Evolutionary conservation across 2,113 vertebrate genomes (phyloP).

Genomic region (Dicrurus megarhynchus): DNA sequence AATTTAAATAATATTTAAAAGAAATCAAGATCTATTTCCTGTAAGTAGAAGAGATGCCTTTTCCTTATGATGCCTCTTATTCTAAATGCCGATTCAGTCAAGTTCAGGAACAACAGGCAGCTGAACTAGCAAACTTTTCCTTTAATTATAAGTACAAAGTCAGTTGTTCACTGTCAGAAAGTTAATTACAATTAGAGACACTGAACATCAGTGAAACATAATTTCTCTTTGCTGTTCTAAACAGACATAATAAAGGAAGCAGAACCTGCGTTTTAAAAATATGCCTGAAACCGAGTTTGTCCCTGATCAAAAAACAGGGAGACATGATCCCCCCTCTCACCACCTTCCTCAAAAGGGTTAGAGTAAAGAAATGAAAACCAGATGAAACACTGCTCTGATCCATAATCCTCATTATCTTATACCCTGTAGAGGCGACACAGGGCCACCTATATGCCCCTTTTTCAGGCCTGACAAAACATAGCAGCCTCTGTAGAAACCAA

Average conservation of each 20-base stretch:
- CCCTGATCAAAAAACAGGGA: neutral
- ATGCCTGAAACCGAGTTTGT: neutral
- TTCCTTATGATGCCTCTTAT: neutral
- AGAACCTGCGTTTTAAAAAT: neutral
- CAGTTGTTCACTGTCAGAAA: neutral
- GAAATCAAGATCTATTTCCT: neutral
- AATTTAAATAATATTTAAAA: neutral
- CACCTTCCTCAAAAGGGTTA: neutral
- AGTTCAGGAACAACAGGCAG: neutral
- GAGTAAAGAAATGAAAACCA: neutral
- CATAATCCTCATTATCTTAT: neutral
- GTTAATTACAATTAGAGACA: neutral
- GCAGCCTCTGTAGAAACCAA: neutral
- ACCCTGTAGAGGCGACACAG: neutral
- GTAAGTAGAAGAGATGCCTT: neutral
- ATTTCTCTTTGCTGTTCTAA: neutral
- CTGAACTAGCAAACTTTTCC: neutral
- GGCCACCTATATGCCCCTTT: fast-evolving
- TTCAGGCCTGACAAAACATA: neutral
- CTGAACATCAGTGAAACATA: neutral
- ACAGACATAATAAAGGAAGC: neutral
- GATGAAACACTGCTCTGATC: neutral
- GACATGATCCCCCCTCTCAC: neutral
- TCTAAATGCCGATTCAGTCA: neutral
- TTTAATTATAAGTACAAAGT: neutral